These are phyloP conservation scores for Zeugodacus cucurbitae DNA, from an alignment of 1,140 invertebrate genomes.

Conservation along the genomic window DNA sequence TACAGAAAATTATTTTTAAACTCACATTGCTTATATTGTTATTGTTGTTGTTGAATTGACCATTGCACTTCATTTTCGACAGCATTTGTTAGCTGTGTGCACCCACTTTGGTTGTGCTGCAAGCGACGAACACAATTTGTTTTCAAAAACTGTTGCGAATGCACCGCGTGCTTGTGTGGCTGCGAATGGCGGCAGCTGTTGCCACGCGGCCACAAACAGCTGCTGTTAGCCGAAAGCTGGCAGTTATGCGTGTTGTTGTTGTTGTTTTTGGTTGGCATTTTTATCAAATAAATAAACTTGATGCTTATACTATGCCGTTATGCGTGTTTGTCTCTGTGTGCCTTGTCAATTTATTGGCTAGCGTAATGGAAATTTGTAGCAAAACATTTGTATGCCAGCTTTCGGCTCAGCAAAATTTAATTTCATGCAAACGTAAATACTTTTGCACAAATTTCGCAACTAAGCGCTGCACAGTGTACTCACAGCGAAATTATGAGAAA, in stretches of 20 bases:
- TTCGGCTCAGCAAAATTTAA: background rate
- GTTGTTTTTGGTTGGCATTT: background rate
- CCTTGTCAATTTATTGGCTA: background rate
- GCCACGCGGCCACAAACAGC: slow-evolving; percentile 7
- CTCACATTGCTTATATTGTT: background rate
- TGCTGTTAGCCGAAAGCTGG: background rate
- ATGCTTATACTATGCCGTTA: background rate
- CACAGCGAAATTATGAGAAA: background rate
- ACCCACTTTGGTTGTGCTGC: background rate
- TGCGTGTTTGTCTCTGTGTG: background rate
- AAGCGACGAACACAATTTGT: background rate
- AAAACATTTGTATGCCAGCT: background rate
- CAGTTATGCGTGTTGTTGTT: background rate
- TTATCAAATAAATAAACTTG: background rate
- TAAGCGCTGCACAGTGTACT: background rate
- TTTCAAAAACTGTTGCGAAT: background rate
- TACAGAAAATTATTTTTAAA: background rate
- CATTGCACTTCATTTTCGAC: background rate
- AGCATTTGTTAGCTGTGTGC: background rate
- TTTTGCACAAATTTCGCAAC: background rate
- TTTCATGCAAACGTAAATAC: background rate
- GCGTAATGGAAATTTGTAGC: background rate
- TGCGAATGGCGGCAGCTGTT: slow-evolving; percentile 21
- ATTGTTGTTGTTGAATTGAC: background rate
- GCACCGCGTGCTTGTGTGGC: background rate